Evolutionary conservation across 2,797 vertebrate genomes (phyloP), one percentile per base, ranked within the genome.

Genomic region (Borostomias antarcticus): DNA sequence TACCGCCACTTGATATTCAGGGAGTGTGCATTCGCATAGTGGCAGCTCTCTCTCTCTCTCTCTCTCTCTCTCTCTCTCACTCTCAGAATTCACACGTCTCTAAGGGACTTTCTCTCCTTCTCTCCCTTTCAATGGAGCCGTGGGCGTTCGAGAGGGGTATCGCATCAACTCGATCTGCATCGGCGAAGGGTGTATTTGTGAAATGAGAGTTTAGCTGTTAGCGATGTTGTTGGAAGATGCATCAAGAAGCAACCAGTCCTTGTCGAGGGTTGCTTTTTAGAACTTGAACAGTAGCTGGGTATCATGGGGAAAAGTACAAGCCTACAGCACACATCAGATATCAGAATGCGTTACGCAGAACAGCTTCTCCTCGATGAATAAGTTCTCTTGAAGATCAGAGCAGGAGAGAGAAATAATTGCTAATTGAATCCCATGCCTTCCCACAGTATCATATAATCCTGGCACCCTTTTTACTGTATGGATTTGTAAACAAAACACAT

Each of bases 1-100:
- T 91, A 90, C 76, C 71, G 73, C 75, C 69, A 75, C 85, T 92
- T 91, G 88, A 87, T 92, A 92, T 91, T 91, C 89, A 83, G 78
- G 74, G 74, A 47, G 84, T 77, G 82, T 78, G 81, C 85, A 75
- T 86, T 84, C 26, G 58, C 80, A 73, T 83, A 77, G 70, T 83
- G 72, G 72, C 82, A 76, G 77, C 86, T n/a, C n/a, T n/a, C n/a
- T n/a, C n/a, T n/a, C n/a, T n/a, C n/a, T n/a, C n/a, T n/a, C 78
- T 87, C 87, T 75, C 75, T 87, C 78, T 74, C 60, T n/a, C n/a
- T n/a, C n/a, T n/a, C n/a, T 85, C 75, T 82, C 64, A 69, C 79
- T 83, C 66, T 68, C 74, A 65, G 81, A 81, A 88, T 88, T 85
- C 86, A 81, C 83, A 78, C 72, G 70, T 77, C 75, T 83, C 79